These are phyloP conservation scores for Linyphia triangularis DNA, from an alignment of 2,888 invertebrate species.

Conservation along the genomic window DNA sequence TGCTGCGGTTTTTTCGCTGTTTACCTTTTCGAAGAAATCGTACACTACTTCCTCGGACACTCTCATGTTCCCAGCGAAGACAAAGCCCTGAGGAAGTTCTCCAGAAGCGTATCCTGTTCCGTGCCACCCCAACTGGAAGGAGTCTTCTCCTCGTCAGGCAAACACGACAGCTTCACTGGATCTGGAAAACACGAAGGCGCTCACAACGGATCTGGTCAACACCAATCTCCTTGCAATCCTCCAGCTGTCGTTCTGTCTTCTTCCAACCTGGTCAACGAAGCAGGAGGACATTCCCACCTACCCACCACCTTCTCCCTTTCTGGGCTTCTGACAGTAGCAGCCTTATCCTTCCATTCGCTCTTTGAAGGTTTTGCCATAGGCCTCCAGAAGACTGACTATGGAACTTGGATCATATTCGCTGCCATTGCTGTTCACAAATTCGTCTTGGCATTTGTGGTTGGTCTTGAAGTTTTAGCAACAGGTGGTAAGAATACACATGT, in stretches of 20 bases:
- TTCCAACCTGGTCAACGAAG: neutral
- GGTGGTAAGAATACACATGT: conserved; percentile 78
- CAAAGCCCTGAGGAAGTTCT: conserved; percentile 55
- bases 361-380: conserved; percentile 93
- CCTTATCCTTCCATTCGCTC: conserved; percentile 90
- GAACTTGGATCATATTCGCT: conserved; percentile 89
- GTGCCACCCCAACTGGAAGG: neutral
- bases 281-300: neutral
- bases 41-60: conserved; percentile 71
- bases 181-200: neutral
- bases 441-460: conserved; percentile 92
- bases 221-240: neutral
- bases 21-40: conserved; percentile 87
- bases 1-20: conserved; percentile 88
- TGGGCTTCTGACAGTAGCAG: conserved; percentile 87
- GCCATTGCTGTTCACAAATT: conserved; percentile 92
- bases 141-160: neutral
- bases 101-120: conserved; percentile 31
- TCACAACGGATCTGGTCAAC: neutral
- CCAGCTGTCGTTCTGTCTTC: neutral
- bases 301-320: conserved; percentile 32
- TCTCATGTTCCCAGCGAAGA: conserved; percentile 62
- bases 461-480: conserved; percentile 88
- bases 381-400: conserved; percentile 85
- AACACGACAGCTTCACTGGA: neutral